These are phyloP conservation scores for Isurus oxyrinchus DNA, from an alignment of 2,113 vertebrate species.

Conservation along the genomic window DNA sequence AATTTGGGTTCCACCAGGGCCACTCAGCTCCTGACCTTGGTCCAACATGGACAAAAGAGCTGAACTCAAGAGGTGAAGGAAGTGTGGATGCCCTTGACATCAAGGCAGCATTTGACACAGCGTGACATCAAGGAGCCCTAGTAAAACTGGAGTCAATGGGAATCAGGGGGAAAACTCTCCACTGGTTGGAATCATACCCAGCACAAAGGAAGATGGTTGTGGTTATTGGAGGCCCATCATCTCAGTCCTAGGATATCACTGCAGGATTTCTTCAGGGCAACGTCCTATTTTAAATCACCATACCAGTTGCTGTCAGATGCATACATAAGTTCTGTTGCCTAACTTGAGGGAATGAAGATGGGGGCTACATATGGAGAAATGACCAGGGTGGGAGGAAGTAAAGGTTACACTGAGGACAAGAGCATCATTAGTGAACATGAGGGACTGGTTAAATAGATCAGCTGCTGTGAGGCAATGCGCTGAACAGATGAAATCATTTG, in stretches of 20 bases:
- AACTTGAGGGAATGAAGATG: background rate
- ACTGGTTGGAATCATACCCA: background rate
- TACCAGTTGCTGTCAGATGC: background rate
- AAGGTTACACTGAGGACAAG: background rate
- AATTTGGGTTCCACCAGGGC: background rate
- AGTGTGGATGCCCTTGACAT: background rate
- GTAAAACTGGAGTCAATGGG: background rate
- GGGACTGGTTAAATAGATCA: background rate
- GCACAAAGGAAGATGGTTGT: background rate
- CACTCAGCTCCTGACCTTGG: background rate
- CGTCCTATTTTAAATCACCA: background rate
- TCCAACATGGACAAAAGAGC: background rate
- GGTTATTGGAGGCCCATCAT: background rate
- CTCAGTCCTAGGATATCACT: background rate
- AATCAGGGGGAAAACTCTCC: background rate
- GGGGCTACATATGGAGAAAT: background rate
- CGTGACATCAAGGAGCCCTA: background rate
- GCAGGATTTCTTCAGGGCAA: background rate
- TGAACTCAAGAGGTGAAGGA: background rate
- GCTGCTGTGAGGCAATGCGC: background rate
- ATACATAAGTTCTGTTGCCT: background rate
- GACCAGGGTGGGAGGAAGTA: background rate
- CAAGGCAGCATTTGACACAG: background rate
- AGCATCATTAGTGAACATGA: background rate
- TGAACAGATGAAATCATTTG: background rate